Evolutionary conservation across 2,113 vertebrate genomes (phyloP).

Genomic region (Halcyon senegalensis): DNA sequence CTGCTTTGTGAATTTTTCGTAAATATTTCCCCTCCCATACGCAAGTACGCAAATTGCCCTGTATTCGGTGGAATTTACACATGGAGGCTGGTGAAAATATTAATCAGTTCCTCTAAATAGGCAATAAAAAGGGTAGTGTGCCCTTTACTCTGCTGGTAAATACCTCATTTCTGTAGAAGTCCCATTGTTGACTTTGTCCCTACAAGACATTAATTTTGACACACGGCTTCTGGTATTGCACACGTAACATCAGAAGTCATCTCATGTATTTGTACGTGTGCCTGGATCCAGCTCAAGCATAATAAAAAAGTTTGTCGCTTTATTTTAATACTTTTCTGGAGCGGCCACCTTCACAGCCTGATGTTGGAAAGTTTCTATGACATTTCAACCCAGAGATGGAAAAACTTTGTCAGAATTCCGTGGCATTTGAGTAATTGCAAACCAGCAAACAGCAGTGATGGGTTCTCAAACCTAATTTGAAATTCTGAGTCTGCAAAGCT

Average conservation of each 20-base stretch:
- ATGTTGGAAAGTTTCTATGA: not conserved
- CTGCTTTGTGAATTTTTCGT: not conserved
- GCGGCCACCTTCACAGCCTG: not conserved
- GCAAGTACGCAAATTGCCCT: not conserved
- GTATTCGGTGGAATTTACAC: not conserved
- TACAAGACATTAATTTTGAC: not conserved
- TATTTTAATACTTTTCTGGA: not conserved
- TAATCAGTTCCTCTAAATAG: not conserved
- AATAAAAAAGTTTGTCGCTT: not conserved
- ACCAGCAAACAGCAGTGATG: accelerated
- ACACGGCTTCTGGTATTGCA: not conserved
- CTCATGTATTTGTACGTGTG: not conserved
- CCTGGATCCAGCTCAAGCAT: not conserved
- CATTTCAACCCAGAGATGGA: not conserved
- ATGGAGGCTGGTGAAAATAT: not conserved
- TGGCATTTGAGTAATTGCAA: not conserved
- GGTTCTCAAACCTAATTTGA: not conserved
- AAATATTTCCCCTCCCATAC: not conserved
- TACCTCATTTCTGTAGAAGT: slow-evolving; percentile 23
- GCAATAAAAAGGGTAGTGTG: not conserved
- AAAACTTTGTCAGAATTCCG: not conserved
- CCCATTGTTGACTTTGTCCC: not conserved
- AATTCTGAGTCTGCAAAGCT: not conserved
- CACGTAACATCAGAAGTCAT: accelerated
- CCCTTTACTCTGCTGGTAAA: slow-evolving; percentile 39